Percentiles rank a stretch among this genome's conserved stretches.
These are phyloP conservation scores for Carassius carassius DNA, from an alignment of 2,113 vertebrate genomes.

Conservation along the genomic window DNA sequence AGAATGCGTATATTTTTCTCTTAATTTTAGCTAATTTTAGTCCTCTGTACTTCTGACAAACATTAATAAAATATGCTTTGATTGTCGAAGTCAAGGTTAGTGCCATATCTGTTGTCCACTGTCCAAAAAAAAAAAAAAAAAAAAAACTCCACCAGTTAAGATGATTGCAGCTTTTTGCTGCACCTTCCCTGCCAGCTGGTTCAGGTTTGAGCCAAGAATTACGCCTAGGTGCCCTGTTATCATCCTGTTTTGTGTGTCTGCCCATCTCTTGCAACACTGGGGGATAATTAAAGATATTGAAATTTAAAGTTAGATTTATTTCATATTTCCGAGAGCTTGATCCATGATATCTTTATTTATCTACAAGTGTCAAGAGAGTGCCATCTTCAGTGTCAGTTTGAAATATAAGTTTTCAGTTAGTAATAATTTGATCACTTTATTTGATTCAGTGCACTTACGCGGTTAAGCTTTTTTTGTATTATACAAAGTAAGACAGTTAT, in stretches of 20 bases:
- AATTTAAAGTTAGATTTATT: neutral
- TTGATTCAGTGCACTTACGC: neutral
- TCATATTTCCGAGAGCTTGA: neutral
- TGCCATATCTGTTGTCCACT: neutral
- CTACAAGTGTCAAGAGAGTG: neutral
- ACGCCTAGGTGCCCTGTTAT: constrained; percentile 36
- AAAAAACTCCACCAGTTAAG: neutral
- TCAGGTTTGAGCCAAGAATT: constrained; percentile 53
- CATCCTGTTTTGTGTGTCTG: neutral
- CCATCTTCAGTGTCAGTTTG: neutral
- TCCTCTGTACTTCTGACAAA: neutral
- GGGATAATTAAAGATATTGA: neutral
- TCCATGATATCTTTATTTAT: neutral
- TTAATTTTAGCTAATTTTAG: neutral
- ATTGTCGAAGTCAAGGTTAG: constrained; percentile 24
- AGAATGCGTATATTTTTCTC: constrained; percentile 14
- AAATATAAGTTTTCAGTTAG: neutral
- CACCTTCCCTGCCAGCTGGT: neutral
- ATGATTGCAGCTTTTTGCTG: constrained; percentile 38
- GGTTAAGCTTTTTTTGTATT: neutral
- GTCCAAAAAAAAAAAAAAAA: constrained; percentile 1
- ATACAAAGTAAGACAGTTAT: neutral
- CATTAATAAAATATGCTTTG: neutral
- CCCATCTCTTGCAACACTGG: no score
- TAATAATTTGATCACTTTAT: neutral